Conservation (phyloP, 2,888 invertebrate species). For the Chrysopilus asiliformis region DNA sequence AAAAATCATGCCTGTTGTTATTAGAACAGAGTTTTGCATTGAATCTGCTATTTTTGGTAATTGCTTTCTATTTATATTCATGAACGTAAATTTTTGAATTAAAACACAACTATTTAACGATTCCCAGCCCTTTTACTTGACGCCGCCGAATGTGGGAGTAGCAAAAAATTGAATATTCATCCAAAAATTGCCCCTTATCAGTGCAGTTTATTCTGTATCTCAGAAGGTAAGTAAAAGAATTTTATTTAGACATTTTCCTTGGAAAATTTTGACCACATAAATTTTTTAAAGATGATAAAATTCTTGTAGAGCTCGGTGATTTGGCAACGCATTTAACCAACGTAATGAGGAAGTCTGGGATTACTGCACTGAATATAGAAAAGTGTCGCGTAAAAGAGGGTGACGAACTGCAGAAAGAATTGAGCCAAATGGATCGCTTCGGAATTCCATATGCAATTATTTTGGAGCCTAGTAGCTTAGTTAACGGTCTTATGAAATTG, state of each 20-base stretch:
- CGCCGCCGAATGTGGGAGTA: slow-evolving; percentile 38
- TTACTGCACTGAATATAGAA: slow-evolving; percentile 31
- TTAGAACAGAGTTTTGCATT: slow-evolving; percentile 26
- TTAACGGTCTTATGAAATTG: slow-evolving; percentile 54
- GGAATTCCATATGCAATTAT: slow-evolving; percentile 63
- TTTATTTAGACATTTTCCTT: background rate
- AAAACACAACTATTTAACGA: background rate
- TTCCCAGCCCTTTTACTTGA: slow-evolving; percentile 34
- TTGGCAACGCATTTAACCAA: slow-evolving; percentile 43
- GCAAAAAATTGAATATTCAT: slow-evolving; percentile 37
- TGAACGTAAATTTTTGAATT: background rate
- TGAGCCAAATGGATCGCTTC: slow-evolving; percentile 41
- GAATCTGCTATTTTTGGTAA: slow-evolving; percentile 26
- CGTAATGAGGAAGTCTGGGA: slow-evolving; percentile 37
- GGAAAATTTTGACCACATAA: too few species aligned
- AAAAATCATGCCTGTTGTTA: slow-evolving; percentile 19
- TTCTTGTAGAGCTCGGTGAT: slow-evolving; percentile 38
- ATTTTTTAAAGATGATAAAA: slow-evolving; percentile 24
- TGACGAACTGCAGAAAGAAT: slow-evolving; percentile 26
- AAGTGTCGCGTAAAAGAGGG: slow-evolving; percentile 17
- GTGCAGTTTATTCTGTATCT: slow-evolving; percentile 47
- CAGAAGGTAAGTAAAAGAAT: slow-evolving; percentile 26
- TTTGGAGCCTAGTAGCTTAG: slow-evolving; percentile 52
- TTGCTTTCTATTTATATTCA: slow-evolving; percentile 1
- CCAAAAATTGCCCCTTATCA: slow-evolving; percentile 65